Base-by-base conservation (phyloP, 2,888 invertebrate species). In the Listrodromus nycthemerus region DNA sequence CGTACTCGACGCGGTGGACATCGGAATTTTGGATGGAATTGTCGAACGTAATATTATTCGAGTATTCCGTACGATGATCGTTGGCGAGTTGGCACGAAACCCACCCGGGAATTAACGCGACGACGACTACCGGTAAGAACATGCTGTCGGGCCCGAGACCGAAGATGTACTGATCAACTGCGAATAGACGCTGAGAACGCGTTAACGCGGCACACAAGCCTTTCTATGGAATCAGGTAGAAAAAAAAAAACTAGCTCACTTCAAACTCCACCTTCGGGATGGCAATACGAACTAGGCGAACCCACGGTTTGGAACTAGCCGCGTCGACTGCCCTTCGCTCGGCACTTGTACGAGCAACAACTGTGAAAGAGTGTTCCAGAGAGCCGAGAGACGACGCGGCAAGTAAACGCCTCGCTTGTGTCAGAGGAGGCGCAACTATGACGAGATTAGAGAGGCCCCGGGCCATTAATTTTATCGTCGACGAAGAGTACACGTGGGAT, bases 141-240 rank as follows among this genome's bases (percentile, higher is more conserved):
- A 88, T 88, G 87, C 86, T 85, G 74, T 74, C 81, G 74, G 66
- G 78, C 67, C 81, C 84, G 82, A 84, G 81, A 85, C 84, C 86
- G 82, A 48, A 66, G 74, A 83, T 70, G 70, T 69, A 88, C 86
- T 87, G 87, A 86, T 55, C 79, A 71, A 74, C 71, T n/a, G 41
- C 80, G 77, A 73, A 65, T 13, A 45, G 55, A 55, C 52, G 27
- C 19, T 10, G 30, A 45, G 66, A 73, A 66, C 58, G 33, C 73
- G 80, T 74, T 67, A 58, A 55, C 55, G 48, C 21, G 13, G 21
- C 7, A 55, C 33, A 74, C 74, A 33, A 37, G 21, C n/a, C 41
- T 2, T 55, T 58, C 37, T 45, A 33, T 52, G n/a, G 19, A 16
- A 0, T 10, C 55, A 58, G 76, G 50, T 77, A 58, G 21, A 45